Evolutionary conservation across 53 echinoderm and acorn worm species (phyloP).

Genomic region (Paracentrotus lividus): DNA sequence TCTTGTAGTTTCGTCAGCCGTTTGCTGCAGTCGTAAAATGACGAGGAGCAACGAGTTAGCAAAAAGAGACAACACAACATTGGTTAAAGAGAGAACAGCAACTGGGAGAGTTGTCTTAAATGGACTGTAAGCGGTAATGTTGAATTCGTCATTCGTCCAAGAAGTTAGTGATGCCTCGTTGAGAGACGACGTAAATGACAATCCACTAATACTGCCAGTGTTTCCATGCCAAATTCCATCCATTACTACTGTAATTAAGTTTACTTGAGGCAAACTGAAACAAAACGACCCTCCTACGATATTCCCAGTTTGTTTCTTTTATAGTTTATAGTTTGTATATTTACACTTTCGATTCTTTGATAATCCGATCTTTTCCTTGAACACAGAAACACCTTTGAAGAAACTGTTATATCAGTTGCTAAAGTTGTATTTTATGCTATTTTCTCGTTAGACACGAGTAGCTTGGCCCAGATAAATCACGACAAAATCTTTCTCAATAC

Average conservation of each 20-base stretch:
- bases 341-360: too few species aligned
- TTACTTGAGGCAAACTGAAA: background rate
- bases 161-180: background rate
- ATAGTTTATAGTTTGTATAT: too few species aligned
- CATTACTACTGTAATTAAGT: background rate
- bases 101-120: background rate
- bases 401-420: too few species aligned
- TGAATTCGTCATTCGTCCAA: background rate
- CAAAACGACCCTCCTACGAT: background rate
- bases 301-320: too few species aligned
- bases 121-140: background rate
- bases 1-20: background rate
- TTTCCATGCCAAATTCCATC: background rate
- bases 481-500: too few species aligned
- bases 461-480: too few species aligned
- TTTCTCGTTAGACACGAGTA: too few species aligned
- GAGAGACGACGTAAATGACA: background rate
- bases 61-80: background rate
- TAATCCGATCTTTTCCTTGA: too few species aligned
- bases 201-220: background rate
- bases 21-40: background rate
- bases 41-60: background rate
- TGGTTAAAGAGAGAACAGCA: background rate
- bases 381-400: too few species aligned
- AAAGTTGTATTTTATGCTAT: too few species aligned